Percentiles rank a stretch among this genome's conserved stretches.
Conservation (phyloP, 2,113 vertebrate species). For the Onychostruthus taczanowskii region DNA sequence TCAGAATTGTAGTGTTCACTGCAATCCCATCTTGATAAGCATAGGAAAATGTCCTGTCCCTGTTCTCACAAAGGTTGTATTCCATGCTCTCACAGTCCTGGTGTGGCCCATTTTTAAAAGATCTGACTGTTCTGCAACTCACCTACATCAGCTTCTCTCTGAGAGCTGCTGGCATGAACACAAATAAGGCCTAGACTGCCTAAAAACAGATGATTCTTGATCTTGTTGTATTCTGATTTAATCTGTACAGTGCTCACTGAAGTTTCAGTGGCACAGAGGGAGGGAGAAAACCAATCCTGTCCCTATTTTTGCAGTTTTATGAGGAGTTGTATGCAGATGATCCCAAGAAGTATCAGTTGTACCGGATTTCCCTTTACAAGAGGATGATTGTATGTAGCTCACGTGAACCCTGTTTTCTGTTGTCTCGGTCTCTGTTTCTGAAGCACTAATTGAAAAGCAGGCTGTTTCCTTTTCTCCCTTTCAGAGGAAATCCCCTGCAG, state of each 20-base stretch:
- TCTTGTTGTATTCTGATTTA: slow-evolving; percentile 24
- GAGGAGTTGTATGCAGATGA: slow-evolving; percentile 94
- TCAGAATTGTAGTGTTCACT: background rate
- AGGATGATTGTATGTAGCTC: slow-evolving; percentile 98
- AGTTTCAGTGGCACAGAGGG: background rate
- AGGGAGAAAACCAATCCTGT: slow-evolving; percentile 67
- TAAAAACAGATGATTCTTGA: background rate
- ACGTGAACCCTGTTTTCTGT: slow-evolving; percentile 4
- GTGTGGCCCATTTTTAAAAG: background rate
- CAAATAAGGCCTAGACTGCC: background rate
- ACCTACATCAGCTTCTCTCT: background rate
- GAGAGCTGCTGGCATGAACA: background rate
- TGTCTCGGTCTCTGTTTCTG: slow-evolving; percentile 59
- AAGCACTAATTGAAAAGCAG: slow-evolving; percentile 76
- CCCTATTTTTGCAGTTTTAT: slow-evolving; percentile 88
- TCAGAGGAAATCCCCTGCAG: slow-evolving; percentile 52
- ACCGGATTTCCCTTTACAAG: slow-evolving; percentile 93
- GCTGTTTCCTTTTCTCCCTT: slow-evolving; percentile 53
- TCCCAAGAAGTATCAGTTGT: slow-evolving; percentile 88
- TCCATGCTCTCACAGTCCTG: background rate
- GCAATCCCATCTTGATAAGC: background rate
- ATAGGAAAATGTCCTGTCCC: background rate
- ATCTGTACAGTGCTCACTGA: slow-evolving; percentile 21
- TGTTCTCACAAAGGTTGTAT: background rate
- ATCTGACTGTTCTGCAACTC: background rate